phyloP scores from a whole-genome alignment of 2,888 invertebrate species.

The Dascillus cervinus region DNA sequence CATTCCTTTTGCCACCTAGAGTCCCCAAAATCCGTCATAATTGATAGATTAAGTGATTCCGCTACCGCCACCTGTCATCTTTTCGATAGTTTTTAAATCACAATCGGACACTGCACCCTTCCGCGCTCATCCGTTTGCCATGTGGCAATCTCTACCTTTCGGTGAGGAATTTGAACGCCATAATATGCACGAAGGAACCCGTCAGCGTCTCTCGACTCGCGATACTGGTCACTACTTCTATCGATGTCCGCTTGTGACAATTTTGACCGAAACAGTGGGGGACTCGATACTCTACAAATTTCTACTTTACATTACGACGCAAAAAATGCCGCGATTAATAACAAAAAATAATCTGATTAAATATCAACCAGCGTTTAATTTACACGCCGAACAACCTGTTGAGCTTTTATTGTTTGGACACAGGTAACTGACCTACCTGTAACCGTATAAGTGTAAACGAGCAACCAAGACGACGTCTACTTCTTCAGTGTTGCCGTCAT shows the following conservation, averaged over 20 bases:
- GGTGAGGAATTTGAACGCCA: conserved; percentile 17
- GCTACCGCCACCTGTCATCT: conserved; percentile 18
- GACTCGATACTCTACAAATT: conserved; percentile 10
- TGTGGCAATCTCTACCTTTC: conserved; percentile 9
- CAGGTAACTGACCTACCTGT: too few species aligned
- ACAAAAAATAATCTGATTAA: too few species aligned
- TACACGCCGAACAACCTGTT: too few species aligned
- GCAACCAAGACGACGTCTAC: too few species aligned
- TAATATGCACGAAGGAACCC: conserved; percentile 20
- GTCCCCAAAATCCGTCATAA: conserved; percentile 30
- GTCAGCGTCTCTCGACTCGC: conserved; percentile 7
- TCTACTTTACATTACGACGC: too few species aligned
- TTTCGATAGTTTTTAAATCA: conserved; percentile 5
- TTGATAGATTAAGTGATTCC: conserved; percentile 14
- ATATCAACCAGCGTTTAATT: too few species aligned
- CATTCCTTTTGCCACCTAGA: conserved; percentile 38
- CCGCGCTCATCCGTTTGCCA: conserved; percentile 14
- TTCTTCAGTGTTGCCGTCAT: too few species aligned
- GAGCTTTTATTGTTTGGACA: too few species aligned
- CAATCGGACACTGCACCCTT: conserved; percentile 16
- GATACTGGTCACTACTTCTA: conserved; percentile 23
- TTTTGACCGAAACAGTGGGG: conserved; percentile 9
- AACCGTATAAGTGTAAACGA: too few species aligned
- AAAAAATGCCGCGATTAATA: too few species aligned
- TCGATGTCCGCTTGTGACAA: conserved; percentile 15